Base-by-base conservation (phyloP, 2,888 invertebrate species). In the Trichacis sp. region DNA sequence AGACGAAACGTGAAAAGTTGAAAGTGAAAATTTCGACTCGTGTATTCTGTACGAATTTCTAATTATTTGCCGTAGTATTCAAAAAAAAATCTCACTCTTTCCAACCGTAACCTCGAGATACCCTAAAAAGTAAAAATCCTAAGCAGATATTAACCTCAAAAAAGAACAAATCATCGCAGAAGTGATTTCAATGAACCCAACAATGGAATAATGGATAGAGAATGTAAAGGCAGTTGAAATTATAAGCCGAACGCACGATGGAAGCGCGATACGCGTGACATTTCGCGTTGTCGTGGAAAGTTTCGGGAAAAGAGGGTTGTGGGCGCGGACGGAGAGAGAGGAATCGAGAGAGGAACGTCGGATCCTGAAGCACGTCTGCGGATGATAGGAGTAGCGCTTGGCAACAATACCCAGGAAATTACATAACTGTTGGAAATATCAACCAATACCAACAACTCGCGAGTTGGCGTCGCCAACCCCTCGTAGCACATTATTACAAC, bases 351-450 rank as follows among this genome's bases (percentile, higher is more conserved):
- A 56, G 72, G 57, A 61, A 64, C 55, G 70, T 66, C 69, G 73
- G 69, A 74, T 74, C 73, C 74, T 66, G 73, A n/a, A 73, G 76
- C 78, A 77, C 77, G 80, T 76, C 78, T 77, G 78, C 76, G 77
- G 74, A 78, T 76, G 78, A 78, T 76, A 77, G 77, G 77, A 78
- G 76, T 75, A 76, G 74, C 77, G 75, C 72, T 71, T 76, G 77
- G 75, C 77, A 78, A 83, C 83, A 84, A 83, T 83, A 81, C 77
- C 83, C 84, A 84, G 84, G 84, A 84, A 84, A 84, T 84, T 84
- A 84, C 84, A 84, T 81, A 84, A 84, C 83, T 83, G 83, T 84
- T 83, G 84, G 81, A 83, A 84, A 83, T 83, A 83, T 83, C 83
- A 82, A 78, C 82, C 82, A 83, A 82, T 83, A 82, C 80, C 80